Conservation (phyloP, 2,888 invertebrate genomes). For the Lithodes maja region DNA sequence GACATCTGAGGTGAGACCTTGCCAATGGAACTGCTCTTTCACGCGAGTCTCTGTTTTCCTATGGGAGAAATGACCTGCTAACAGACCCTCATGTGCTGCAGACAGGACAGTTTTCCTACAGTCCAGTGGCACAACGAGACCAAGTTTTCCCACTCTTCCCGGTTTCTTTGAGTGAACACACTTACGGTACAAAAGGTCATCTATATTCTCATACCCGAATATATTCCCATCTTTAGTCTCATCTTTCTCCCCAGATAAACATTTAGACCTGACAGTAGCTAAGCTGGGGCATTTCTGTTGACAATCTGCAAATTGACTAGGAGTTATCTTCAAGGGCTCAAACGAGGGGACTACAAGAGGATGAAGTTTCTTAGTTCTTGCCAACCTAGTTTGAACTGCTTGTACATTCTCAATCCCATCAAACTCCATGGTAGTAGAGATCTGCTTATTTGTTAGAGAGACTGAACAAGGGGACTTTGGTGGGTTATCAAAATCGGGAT, state of each 20-base stretch:
- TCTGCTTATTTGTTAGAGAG: not conserved
- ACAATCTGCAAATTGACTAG: not conserved
- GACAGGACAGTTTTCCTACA: not conserved
- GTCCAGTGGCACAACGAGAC: too few species aligned
- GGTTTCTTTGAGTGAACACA: too few species aligned
- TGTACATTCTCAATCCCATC: too few species aligned
- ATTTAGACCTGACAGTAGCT: not conserved
- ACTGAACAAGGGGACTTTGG: too few species aligned
- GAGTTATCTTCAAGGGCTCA: not conserved
- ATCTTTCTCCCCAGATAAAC: not conserved
- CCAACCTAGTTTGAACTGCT: not conserved
- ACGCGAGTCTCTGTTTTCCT: slow-evolving; percentile 1
- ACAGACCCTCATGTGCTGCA: slow-evolving; percentile 9
- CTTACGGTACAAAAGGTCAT: not conserved
- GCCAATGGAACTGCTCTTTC: slow-evolving; percentile 12
- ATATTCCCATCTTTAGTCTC: too few species aligned
- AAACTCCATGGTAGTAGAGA: not conserved
- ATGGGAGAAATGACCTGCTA: slow-evolving; percentile 4
- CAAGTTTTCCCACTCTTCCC: too few species aligned
- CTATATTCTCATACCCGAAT: too few species aligned
- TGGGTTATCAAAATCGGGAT: not conserved
- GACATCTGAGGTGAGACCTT: not conserved
- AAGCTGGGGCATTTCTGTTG: slow-evolving; percentile 8
- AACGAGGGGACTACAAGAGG: slow-evolving; percentile 5
- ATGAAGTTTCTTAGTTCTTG: not conserved